Percentiles rank a stretch among this genome's conserved stretches.
Evolutionary conservation across 2,888 invertebrate genomes (phyloP).

Genomic region (Parnassius glacialis): DNA sequence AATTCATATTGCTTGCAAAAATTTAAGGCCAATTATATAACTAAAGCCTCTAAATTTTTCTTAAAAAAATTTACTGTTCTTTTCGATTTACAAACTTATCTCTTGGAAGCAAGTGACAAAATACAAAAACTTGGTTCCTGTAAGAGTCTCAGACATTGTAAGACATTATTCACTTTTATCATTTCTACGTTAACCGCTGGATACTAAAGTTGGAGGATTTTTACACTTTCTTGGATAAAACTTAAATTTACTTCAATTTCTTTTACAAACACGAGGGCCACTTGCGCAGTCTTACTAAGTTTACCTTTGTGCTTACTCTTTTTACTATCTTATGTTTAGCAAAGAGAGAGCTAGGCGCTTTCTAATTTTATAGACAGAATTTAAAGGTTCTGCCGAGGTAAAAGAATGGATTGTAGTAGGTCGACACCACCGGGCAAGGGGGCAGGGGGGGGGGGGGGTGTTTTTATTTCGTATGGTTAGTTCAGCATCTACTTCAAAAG

Average conservation of each 20-base stretch:
- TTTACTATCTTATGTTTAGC: slow-evolving; percentile 14
- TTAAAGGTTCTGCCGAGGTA: not conserved
- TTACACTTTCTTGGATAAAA: slow-evolving; percentile 23
- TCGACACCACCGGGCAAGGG: slow-evolving; percentile 4
- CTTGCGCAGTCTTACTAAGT: slow-evolving; percentile 7
- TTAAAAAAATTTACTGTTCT: not conserved
- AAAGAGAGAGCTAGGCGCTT: slow-evolving; percentile 22
- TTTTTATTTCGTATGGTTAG: too few species aligned
- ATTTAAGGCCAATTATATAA: too few species aligned
- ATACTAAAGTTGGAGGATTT: slow-evolving; percentile 22
- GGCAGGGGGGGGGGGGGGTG: too few species aligned
- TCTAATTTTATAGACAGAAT: slow-evolving; percentile 16
- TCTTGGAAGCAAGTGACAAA: slow-evolving; percentile 22
- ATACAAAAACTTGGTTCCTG: slow-evolving; percentile 22
- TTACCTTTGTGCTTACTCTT: not conserved
- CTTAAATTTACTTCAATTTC: slow-evolving; percentile 23
- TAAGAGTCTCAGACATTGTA: slow-evolving; percentile 18
- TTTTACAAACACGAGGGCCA: slow-evolving; percentile 21
- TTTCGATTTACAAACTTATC: slow-evolving; percentile 15
- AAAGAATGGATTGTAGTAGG: slow-evolving; percentile 17
- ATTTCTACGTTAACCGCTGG: slow-evolving; percentile 26
- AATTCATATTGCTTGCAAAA: too few species aligned
- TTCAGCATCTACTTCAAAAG: too few species aligned
- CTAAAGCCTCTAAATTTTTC: too few species aligned
- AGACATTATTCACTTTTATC: slow-evolving; percentile 28